Conservation (phyloP, 2,797 vertebrate genomes). For the Knipowitschia caucasica region DNA sequence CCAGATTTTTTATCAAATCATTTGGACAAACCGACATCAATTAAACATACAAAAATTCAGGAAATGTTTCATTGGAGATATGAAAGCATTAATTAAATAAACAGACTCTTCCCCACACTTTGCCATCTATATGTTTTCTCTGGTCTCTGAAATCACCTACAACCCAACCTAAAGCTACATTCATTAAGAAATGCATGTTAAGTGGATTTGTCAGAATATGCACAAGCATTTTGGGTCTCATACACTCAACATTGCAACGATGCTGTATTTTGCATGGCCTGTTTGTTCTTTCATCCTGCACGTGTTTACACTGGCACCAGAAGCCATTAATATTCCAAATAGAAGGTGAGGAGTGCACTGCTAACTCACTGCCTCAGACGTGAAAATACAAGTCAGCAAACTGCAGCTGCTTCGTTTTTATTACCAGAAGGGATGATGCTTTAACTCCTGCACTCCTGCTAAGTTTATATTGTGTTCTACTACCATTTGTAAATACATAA, state of each 20-base stretch:
- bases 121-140: no score
- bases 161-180: no score
- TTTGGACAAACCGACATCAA: no score
- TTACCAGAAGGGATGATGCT: background rate
- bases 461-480: background rate
- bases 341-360: conserved; percentile 5
- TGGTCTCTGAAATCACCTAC: no score
- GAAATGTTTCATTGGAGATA: no score
- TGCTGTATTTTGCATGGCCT: background rate
- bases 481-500: background rate
- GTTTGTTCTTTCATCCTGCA: background rate
- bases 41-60: no score
- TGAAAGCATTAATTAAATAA: no score
- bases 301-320: background rate
- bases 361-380: background rate
- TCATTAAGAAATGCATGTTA: no score
- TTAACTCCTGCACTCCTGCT: background rate
- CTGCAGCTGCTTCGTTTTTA: background rate
- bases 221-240: background rate
- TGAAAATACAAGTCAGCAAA: background rate
- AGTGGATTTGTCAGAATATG: background rate
- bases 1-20: no score
- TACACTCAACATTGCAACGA: background rate
- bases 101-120: no score
- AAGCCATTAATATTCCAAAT: conserved; percentile 5